Base-by-base conservation (phyloP, 2,113 vertebrate species). In the Lamprotornis superbus region DNA sequence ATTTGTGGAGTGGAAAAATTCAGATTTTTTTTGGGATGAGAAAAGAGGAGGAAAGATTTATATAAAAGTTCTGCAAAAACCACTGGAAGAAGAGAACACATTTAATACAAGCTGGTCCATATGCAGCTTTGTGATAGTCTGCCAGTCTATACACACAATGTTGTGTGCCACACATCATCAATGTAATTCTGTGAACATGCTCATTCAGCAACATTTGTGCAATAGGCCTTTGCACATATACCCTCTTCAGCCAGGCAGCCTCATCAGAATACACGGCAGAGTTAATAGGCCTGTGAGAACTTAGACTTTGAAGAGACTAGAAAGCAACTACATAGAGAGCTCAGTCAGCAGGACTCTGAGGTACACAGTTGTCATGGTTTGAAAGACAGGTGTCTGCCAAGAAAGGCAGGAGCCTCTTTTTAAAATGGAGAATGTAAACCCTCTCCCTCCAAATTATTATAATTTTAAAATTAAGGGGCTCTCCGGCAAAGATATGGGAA, bases 1-100 rank as follows among this genome's bases (percentile, higher is more conserved):
- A 94, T 79, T 85, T 78, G 88, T 61, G 37, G 75, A 91, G 85
- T 89, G 64, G 77, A 90, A 88, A 94, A 90, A 64, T 57, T 71
- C 86, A 57, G 64, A 80, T 44, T 50, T 92, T 74, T 83, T 71
- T 18, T 4, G 10, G 55, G 9, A 18, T 88, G 68, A 90, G 76
- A 86, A 94, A 79, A 80, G 46, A 84, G 24, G 24, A 94, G 33
- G 49, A 69, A 83, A 71, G 15, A 31, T 80, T 92, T 83, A 64
- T 53, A 30, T 67, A 71, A 94, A 94, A 70, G 39, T 21, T 90
- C 28, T 40, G 14, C n/a, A 74, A 68, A 63, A 81, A 78, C 10
- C 49, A n/a, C 75, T 82, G 63, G 77, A 53, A 81, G 71, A 82
- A 65, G 18, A 67, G 53, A 82, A 83, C 17, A 21, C 2, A 53